These are phyloP conservation scores for Philopotamus ludificatus DNA, from an alignment of 1,140 invertebrate genomes.

Conservation along the genomic window DNA sequence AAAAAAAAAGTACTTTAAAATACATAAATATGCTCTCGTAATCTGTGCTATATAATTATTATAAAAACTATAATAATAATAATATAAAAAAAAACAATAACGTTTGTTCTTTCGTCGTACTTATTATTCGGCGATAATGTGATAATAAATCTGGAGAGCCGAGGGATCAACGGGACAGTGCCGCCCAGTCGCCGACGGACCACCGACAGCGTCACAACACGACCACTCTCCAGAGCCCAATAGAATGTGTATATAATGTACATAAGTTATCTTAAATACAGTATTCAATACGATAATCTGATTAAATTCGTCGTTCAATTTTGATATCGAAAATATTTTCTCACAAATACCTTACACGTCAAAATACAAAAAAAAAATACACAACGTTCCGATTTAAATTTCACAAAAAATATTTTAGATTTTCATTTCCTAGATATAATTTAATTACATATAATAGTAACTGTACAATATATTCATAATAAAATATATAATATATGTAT, in stretches of 20 bases:
- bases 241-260: constrained; percentile 4
- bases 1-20: too few species aligned
- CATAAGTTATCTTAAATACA: neutral
- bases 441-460: constrained; percentile 36
- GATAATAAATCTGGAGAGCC: neutral
- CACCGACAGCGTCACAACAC: neutral
- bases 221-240: neutral
- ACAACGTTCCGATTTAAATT: constrained; percentile 18
- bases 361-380: constrained; percentile 6
- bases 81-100: too few species aligned
- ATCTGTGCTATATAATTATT: too few species aligned
- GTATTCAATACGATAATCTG: too few species aligned
- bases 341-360: neutral
- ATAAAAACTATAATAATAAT: too few species aligned
- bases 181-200: too few species aligned
- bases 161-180: neutral
- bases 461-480: constrained; percentile 42
- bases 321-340: too few species aligned
- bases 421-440: constrained; percentile 24
- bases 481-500: constrained; percentile 32
- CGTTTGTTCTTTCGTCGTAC: too few species aligned
- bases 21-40: too few species aligned
- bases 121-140: too few species aligned
- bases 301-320: too few species aligned
- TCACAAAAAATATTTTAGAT: constrained; percentile 22